phyloP scores from a whole-genome alignment of 2,888 invertebrate species.

The Phalera bucephala region DNA sequence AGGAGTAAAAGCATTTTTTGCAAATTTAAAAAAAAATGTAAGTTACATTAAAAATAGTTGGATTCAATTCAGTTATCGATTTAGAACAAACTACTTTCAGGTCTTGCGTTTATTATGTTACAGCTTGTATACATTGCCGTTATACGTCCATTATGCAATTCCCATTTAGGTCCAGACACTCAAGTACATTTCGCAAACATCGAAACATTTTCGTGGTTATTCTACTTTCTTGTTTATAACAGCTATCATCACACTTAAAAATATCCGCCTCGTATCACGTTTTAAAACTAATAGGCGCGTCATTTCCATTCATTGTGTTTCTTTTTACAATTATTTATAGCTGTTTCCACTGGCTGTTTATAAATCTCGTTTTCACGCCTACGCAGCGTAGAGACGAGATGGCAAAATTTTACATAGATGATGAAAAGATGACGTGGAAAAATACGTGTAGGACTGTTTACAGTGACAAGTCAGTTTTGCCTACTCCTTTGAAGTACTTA shows the following conservation, averaged over 20 bases:
- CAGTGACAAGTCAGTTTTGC: slow-evolving; percentile 20
- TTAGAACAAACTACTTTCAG: no score
- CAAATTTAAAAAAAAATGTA: no score
- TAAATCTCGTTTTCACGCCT: slow-evolving; percentile 36
- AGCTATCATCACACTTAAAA: slow-evolving; percentile 7
- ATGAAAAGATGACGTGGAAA: slow-evolving; percentile 32
- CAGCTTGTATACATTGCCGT: no score
- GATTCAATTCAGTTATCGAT: no score
- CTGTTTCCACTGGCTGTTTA: slow-evolving; percentile 27
- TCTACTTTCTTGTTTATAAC: neutral
- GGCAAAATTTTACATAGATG: slow-evolving; percentile 29
- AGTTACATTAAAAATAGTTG: no score
- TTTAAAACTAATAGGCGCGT: slow-evolving; percentile 10
- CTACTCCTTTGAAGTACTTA: slow-evolving; percentile 18
- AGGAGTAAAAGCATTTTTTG: no score
- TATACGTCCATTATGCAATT: no score
- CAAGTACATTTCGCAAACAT: no score
- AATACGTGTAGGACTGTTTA: slow-evolving; percentile 21
- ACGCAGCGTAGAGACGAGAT: slow-evolving; percentile 28
- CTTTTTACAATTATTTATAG: slow-evolving; percentile 37
- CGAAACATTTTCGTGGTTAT: no score
- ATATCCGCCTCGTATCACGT: slow-evolving; percentile 8
- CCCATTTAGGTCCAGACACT: no score
- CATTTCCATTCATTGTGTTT: slow-evolving; percentile 25
- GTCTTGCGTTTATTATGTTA: no score